Percentiles rank a stretch among this genome's conserved stretches.
phyloP scores from a whole-genome alignment of 1,140 invertebrate species.

The Pararge aegeria region DNA sequence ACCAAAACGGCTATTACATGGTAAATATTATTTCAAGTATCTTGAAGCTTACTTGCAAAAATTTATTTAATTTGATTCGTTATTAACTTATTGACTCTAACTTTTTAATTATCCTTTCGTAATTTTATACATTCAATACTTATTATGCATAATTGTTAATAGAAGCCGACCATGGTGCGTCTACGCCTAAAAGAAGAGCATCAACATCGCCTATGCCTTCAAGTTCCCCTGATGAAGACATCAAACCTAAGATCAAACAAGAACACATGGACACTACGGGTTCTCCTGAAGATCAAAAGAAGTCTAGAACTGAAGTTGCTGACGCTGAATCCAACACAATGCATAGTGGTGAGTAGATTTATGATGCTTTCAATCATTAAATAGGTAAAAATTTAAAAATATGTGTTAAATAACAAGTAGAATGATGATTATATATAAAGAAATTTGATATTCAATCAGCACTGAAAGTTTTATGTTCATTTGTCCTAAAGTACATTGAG shows the following conservation, averaged over 20 bases:
- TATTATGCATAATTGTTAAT: constrained; percentile 3
- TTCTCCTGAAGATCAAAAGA: constrained; percentile 83
- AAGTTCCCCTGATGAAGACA: constrained; percentile 83
- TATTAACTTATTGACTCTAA: too few species aligned
- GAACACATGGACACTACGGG: constrained; percentile 83
- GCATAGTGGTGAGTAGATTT: constrained; percentile 88
- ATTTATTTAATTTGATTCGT: too few species aligned
- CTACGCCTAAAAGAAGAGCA: constrained; percentile 82
- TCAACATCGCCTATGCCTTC: constrained; percentile 83
- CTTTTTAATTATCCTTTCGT: background rate
- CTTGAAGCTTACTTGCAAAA: too few species aligned
- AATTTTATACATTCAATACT: background rate
- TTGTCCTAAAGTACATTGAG: too few species aligned
- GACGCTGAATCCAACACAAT: constrained; percentile 94
- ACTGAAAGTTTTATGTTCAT: too few species aligned
- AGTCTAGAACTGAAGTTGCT: constrained; percentile 88
- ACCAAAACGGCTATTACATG: constrained; percentile 83
- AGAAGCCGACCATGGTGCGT: constrained; percentile 78
- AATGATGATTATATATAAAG: too few species aligned
- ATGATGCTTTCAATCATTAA: too few species aligned
- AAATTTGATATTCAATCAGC: too few species aligned
- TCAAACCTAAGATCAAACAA: constrained; percentile 88
- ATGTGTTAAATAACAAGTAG: too few species aligned
- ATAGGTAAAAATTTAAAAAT: too few species aligned
- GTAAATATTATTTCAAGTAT: constrained; percentile 69